A percentile compares a stretch with the other conserved stretches of the same genome.
phyloP scores from a whole-genome alignment of 2,888 invertebrate species.

The Acholoe squamosa region DNA sequence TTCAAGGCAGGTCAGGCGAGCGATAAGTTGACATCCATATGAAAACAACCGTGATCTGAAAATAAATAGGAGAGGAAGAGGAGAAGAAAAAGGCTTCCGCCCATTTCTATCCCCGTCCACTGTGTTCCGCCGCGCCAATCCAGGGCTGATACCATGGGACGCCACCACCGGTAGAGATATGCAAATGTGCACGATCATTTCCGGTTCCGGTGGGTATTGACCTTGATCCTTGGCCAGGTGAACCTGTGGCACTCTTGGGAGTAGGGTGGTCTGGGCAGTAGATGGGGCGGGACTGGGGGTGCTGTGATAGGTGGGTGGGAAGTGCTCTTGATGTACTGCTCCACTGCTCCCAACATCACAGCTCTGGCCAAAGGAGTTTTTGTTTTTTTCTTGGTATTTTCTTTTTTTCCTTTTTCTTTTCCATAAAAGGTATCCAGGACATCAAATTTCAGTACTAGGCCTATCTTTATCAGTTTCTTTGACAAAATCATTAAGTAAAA shows the following conservation, averaged over 20 bases:
- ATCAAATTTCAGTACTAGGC: too few relatives aligned
- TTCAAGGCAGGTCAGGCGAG: neutral
- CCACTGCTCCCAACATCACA: neutral
- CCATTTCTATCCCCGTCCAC: neutral
- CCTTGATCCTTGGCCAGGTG: slow-evolving; percentile 5
- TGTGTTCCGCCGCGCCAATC: neutral
- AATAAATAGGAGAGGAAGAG: neutral
- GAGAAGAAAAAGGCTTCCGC: neutral
- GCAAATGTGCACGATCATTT: slow-evolving; percentile 12
- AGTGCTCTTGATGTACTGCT: neutral
- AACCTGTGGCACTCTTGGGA: neutral
- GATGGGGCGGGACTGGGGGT: neutral
- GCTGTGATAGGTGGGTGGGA: neutral
- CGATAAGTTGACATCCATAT: neutral
- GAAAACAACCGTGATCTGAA: neutral
- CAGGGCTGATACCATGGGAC: neutral
- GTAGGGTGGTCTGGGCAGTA: neutral
- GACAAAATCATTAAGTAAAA: too few relatives aligned
- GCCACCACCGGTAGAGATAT: neutral
- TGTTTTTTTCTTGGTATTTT: too few relatives aligned
- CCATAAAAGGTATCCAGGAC: too few relatives aligned
- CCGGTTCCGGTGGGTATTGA: slow-evolving; percentile 20
- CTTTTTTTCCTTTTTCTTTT: too few relatives aligned
- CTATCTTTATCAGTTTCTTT: too few relatives aligned
- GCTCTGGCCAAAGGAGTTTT: neutral